A percentile compares a stretch with the other conserved stretches of the same genome.
These are phyloP conservation scores for Hydrozoanthus tunicans DNA, from an alignment of 64 coral and sea anemone genomes.

Conservation along the genomic window DNA sequence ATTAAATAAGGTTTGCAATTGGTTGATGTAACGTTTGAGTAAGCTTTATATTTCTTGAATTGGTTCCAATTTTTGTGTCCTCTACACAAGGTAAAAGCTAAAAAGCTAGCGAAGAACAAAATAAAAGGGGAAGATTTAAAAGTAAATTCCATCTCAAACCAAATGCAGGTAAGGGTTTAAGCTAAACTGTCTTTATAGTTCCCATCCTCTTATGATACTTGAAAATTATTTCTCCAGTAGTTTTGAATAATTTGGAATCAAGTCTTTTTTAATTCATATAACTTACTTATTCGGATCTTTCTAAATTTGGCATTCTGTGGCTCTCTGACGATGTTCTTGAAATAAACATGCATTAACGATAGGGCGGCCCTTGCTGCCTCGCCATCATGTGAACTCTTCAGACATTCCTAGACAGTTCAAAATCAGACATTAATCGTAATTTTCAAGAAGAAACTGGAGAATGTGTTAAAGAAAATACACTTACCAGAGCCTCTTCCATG, in stretches of 20 bases:
- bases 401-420: constrained; percentile 41
- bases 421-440: neutral
- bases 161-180: too few species aligned
- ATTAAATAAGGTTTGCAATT: too few species aligned
- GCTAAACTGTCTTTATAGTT: too few species aligned
- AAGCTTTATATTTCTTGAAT: too few species aligned
- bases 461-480: constrained; percentile 6
- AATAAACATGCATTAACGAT: constrained; percentile 88
- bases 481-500: constrained; percentile 93
- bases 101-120: too few species aligned
- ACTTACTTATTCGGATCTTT: constrained; percentile 96
- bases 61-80: too few species aligned
- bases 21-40: too few species aligned
- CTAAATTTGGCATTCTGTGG: constrained; percentile 97
- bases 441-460: neutral
- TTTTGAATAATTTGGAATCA: neutral
- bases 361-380: constrained; percentile 55
- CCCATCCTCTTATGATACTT: too few species aligned
- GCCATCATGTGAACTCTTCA: constrained; percentile 41
- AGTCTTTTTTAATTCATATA: neutral
- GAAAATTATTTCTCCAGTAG: too few species aligned
- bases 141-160: too few species aligned
- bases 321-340: constrained; percentile 89
- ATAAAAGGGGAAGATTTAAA: too few species aligned
- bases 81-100: too few species aligned